These are phyloP conservation scores for Acestrorhynchus altus DNA, from an alignment of 2,797 vertebrate genomes.

Conservation along the genomic window DNA sequence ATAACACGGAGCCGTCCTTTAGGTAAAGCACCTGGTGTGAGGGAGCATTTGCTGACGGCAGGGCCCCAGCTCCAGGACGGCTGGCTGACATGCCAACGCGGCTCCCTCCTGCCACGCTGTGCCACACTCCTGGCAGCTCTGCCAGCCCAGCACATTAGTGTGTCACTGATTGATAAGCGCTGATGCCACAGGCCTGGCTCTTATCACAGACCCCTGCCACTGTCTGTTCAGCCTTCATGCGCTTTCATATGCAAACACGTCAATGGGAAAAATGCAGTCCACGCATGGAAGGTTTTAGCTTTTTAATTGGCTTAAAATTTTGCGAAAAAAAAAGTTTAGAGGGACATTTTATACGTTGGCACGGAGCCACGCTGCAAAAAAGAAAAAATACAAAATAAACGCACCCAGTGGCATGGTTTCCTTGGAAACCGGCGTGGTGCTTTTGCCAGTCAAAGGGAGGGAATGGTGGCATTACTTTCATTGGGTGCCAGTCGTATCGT, in stretches of 20 bases:
- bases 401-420: conserved; percentile 70
- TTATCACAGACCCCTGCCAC: conserved; percentile 64
- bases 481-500: conserved; percentile 61
- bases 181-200: conserved; percentile 63
- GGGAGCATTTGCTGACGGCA: conserved; percentile 63
- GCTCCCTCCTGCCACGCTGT: conserved; percentile 51
- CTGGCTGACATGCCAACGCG: conserved; percentile 67
- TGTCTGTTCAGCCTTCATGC: conserved; percentile 26
- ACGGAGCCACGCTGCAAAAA: conserved; percentile 60
- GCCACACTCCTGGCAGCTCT: conserved; percentile 60
- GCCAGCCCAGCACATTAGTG: conserved; percentile 69
- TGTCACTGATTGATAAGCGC: conserved; percentile 64
- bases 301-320: conserved; percentile 70
- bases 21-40: conserved; percentile 3
- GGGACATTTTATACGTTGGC: conserved; percentile 65
- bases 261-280: conserved; percentile 39
- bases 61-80: conserved; percentile 66
- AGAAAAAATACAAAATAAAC: conserved; percentile 40
- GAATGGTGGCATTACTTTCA: conserved; percentile 67
- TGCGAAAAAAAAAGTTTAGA: conserved; percentile 51
- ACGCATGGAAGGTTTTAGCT: conserved; percentile 50
- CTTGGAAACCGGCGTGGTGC: conserved; percentile 68
- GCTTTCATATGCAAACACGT: conserved; percentile 47
- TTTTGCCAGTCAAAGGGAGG: conserved; percentile 64
- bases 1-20: not conserved